Evolutionary conservation across 2,888 invertebrate genomes (phyloP), one percentile per base, ranked within the genome.

Genomic region (Marronus borbonicus): DNA sequence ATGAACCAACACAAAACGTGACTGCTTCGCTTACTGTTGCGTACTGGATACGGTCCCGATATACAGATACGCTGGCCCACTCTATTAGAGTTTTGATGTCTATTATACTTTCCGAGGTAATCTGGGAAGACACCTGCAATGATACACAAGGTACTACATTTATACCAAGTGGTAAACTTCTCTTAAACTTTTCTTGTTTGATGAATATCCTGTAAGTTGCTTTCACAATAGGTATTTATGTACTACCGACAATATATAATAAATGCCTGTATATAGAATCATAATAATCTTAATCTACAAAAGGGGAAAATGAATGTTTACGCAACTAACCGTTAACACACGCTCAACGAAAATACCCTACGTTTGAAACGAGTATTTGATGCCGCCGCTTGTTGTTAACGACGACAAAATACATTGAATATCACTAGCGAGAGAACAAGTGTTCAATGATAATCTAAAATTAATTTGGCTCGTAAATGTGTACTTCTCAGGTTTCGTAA

Each of bases 231-330:
- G 24, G 24, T 24, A 24, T 24, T 2, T 62, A 62, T 62, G 60
- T 12, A 62, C 14, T 31, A 31, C 14, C 7, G 31, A 12, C 14
- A 12, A 31, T 12, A 12, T 24, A 2, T 28, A 14, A 2, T 28
- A 17, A 58, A 20, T 31, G 1, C 14, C 14, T 24, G 14, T 24
- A 24, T 28, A 28, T 14, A 5, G 10, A 44, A 1, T 17, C 49
- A 24, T 28, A 49, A 66, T 39, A 68, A 28, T 14, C 14, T 20
- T 49, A 39, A 68, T 50, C 17, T 17, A 28, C 49, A 50, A 68
- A 68, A 68, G 50, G 50, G 28, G 68, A 68, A 68, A 68, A 68
- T 50, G 28, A 68, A 68, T 10, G 24, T 28, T 68, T 68, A 49
- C 66, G 66, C 49, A 68, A 68, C 66, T 68, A 49, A 50, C 20